Base-by-base conservation (phyloP, 2,797 vertebrate species). In the Tachyglossus aculeatus region DNA sequence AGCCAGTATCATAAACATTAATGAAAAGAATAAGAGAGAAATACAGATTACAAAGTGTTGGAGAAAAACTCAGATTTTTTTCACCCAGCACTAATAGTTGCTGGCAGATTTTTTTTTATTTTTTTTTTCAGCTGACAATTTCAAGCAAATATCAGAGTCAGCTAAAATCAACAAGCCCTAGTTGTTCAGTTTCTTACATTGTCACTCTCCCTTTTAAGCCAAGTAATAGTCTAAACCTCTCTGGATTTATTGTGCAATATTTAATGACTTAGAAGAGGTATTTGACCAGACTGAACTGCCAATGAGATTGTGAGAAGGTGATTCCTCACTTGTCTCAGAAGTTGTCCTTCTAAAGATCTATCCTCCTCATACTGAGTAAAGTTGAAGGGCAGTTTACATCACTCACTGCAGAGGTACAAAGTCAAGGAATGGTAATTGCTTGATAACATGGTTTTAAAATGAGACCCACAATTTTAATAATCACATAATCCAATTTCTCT, bases 401-500 rank as follows among this genome's bases (percentile, higher is more conserved):
- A 22, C 21, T 80, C 65, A 72, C 57, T 59, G 24, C 44, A 63
- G 34, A 70, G 47, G 50, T 8, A 3, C 15, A 57, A 19, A 79
- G 57, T 71, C 24, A 63, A 81, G 53, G 70, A 82, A 66, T 40
- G 72, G 55, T 48, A 74, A 77, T 84, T 86, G 72, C 51, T 78
- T 80, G 81, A 58, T 68, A 76, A 41, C 56, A 63, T 19, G 68
- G n/a, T 12, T 55, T 70, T 71, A 56, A 62, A 72, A 50, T 1
- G 1, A 84, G 38, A 22, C 55, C 80, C 74, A 67, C 60, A 45
- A 58, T 66, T 82, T 80, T 75, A 82, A 86, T 83, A 85, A 80
- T 59, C 87, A 75, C 71, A 77, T 58, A 78, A 78, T 73, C 75
- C 78, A 54, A 79, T 80, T 85, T 79, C 65, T 83, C 67, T 72